Conservation (phyloP, 1,140 invertebrate species). For the Thrips palmi region DNA sequence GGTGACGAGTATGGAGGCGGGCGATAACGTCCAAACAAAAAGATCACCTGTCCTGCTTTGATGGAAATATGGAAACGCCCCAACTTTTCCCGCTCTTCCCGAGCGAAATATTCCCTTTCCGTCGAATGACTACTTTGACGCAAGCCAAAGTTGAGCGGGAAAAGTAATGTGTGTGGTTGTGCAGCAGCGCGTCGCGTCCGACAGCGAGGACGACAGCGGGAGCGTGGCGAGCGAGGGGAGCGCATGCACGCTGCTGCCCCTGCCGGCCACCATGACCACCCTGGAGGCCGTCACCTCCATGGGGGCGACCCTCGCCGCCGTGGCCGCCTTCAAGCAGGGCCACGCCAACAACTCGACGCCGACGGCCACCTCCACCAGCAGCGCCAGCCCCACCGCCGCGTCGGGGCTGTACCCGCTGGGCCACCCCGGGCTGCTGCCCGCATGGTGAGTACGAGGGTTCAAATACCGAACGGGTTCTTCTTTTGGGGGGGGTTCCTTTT, state of each 20-base stretch:
- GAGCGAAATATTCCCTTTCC: no score
- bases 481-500: not conserved
- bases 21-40: no score
- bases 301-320: constrained; percentile 37
- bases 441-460: constrained; percentile 11
- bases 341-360: constrained; percentile 6
- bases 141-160: no score
- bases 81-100: not conserved
- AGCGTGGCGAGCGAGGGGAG: constrained; percentile 16
- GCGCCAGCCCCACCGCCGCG: constrained; percentile 21
- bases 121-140: no score
- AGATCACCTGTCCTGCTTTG: no score
- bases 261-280: constrained; percentile 21
- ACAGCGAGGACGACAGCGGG: constrained; percentile 26
- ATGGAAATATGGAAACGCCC: no score
- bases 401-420: constrained; percentile 14
- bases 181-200: constrained; percentile 23
- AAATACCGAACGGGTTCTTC: constrained; percentile 7
- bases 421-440: constrained; percentile 7
- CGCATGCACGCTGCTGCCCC: constrained; percentile 16
- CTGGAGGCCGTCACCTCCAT: constrained; percentile 30
- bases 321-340: constrained; percentile 30
- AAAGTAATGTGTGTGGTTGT: constrained; percentile 6
- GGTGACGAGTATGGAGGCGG: no score
- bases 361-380: constrained; percentile 17